Evolutionary conservation across 2,888 invertebrate species (phyloP), one percentile per base, ranked within the genome.

Genomic region (Drosophila leonis): DNA sequence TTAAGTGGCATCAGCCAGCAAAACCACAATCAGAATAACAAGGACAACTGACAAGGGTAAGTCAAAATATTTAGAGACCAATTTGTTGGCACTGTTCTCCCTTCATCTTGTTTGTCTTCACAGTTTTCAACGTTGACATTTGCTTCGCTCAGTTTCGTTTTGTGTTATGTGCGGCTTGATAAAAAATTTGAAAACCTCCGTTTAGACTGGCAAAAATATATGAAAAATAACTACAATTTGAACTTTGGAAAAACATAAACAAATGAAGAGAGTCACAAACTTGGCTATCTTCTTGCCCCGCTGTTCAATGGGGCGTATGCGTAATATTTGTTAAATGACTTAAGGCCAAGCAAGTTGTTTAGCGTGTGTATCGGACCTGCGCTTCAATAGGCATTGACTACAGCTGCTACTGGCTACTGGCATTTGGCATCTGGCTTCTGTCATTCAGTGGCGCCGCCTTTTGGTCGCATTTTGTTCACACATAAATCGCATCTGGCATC

Each of bases 401-500:
- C 12, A 9, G 15, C 27, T 46, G 4, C 15, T 15, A 18, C 33
- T 18, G 12, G 3, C 33, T 7, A 1, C 42, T 24, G 10, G 18
- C 18, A 13, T 35, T 5, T n/a, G 31, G 29, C 48, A 35, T 39
- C 9, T 10, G 48, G 48, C 48, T 48, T n/a, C n/a, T 20, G 65
- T 63, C 59, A 56, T 71, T 62, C 51, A 60, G 2, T 29, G 48
- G 42, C 46, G 55, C 51, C 51, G 72, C 31, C 64, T 37, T 52
- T 52, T 33, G 56, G 63, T 44, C 51, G 13, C 61, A 61, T 29
- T 48, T 72, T 60, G 77, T 57, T 76, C 56, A 64, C 67, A 61
- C 63, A 77, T 77, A 75, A 64, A 55, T 75, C 72, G 66, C 67
- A 66, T 66, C 57, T 72, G 75, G 56, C 61, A 62, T 33, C 51